These are phyloP conservation scores for Rhynchonycteris naso DNA, from an alignment of 2,797 vertebrate species.

Conservation along the genomic window DNA sequence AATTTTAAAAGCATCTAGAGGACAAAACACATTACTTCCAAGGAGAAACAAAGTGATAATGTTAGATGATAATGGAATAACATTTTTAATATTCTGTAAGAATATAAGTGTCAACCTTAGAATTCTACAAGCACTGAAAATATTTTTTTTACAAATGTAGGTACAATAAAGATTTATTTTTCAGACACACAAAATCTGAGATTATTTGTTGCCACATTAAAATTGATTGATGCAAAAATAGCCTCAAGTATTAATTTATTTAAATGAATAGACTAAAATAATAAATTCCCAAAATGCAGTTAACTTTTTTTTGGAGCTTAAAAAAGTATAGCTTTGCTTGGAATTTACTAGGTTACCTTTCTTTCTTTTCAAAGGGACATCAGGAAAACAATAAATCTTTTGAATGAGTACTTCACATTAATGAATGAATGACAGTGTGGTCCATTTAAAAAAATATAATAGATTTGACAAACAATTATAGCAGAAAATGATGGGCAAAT, in stretches of 20 bases:
- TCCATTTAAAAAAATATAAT: not conserved
- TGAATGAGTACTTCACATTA: not conserved
- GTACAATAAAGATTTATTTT: not conserved
- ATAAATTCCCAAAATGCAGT: constrained; percentile 8
- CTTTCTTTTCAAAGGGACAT: not conserved
- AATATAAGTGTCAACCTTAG: not conserved
- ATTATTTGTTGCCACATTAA: constrained; percentile 32
- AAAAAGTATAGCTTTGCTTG: not conserved
- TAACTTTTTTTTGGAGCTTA: not conserved
- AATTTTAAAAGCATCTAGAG: not conserved
- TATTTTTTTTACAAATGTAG: constrained; percentile 36
- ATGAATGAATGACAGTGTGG: not conserved
- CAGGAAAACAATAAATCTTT: not conserved
- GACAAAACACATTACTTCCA: not conserved
- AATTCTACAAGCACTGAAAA: constrained; percentile 4
- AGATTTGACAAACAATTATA: not conserved
- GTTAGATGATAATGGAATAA: not conserved
- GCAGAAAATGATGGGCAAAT: constrained; percentile 6
- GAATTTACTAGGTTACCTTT: constrained; percentile 21
- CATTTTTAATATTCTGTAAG: not conserved
- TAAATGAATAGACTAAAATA: not conserved
- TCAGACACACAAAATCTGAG: not conserved
- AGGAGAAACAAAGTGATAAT: not conserved
- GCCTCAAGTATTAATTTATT: constrained; percentile 23
- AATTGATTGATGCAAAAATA: not conserved